Evolutionary conservation across 53 echinoderm and acorn worm species (phyloP).

Genomic region (Crossaster papposus): DNA sequence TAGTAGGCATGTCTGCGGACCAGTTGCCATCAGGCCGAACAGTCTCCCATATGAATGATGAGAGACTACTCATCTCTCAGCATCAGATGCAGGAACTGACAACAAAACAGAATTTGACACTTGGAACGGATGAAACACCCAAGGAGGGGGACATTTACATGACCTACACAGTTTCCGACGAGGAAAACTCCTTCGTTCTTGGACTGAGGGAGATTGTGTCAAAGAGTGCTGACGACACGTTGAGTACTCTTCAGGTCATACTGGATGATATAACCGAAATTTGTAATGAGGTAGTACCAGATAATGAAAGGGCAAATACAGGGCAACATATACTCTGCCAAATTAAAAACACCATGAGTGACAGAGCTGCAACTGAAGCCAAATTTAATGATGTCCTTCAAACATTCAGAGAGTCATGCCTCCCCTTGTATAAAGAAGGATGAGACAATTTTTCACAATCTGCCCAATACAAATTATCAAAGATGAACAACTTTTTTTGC

Average conservation of each 20-base stretch:
- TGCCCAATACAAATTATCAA: not conserved
- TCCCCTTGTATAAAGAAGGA: slow-evolving; percentile 40
- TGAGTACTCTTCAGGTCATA: too few species aligned
- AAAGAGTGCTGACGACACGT: too few species aligned
- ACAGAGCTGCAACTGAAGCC: slow-evolving; percentile 7
- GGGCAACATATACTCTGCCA: not conserved
- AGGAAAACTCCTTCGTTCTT: too few species aligned
- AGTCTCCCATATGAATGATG: slow-evolving; percentile 52
- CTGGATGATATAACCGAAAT: too few species aligned
- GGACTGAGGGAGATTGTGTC: too few species aligned
- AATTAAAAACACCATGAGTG: slow-evolving; percentile 39
- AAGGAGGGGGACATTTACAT: slow-evolving; percentile 22
- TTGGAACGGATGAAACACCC: slow-evolving; percentile 31
- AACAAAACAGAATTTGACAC: not conserved
- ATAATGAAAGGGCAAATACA: slow-evolving; percentile 20
- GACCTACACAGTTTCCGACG: slow-evolving; percentile 5
- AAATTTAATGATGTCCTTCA: slow-evolving; percentile 23
- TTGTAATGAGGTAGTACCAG: not conserved
- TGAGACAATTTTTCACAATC: slow-evolving; percentile 38
- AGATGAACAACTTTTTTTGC: slow-evolving; percentile 38
- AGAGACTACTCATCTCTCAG: slow-evolving; percentile 42
- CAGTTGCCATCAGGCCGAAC: slow-evolving; percentile 31
- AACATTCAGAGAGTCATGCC: slow-evolving; percentile 4
- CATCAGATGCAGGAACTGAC: slow-evolving; percentile 8
- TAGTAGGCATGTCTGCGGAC: slow-evolving; percentile 26